Base-by-base conservation (phyloP, 2,113 vertebrate genomes). In the Pluvianellus socialis region DNA sequence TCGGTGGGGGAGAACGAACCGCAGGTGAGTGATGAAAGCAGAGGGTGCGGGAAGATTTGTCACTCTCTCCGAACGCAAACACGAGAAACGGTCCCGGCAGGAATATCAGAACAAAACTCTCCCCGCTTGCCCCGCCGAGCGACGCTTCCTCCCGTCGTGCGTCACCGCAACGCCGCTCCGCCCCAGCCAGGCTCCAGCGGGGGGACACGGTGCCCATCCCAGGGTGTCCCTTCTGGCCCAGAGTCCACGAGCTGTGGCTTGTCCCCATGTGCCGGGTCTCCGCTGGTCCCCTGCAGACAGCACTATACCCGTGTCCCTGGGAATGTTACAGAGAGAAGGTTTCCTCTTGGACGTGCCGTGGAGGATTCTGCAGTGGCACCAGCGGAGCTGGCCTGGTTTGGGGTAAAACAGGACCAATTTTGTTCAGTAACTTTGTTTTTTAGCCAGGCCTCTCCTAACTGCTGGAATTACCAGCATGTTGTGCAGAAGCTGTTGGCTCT, bases 41-140 rank as follows among this genome's bases (percentile, higher is more conserved):
- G 15, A 5, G 45, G 32, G 9, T 20, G 33, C 7, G 4, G 56
- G 63, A 85, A 32, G 30, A 70, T 81, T 63, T 68, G 65, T 65
- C 70, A 24, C 4, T 0, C 6, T 7, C 33, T 32, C 61, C 5
- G 2, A 58, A 1, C 49, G 26, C 6, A 2, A 55, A n/a, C 12
- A 7, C 38, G n/a, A 19, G 33, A 27, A 65, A 59, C 44, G 27
- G 18, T 53, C 52, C 52, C 4, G 2, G 55, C 15, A 50, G 40
- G 23, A 53, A 67, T 17, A 88, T 40, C 59, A 35, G 35, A 84
- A 59, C 56, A 52, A 63, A 76, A 38, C 52, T 40, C 33, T 53
- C 33, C 14, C 20, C 3, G 0, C 59, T 49, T 14, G 4, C 42
- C 27, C 2, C 3, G 35, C 16, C 4, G 44, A 50, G 65, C 3